Evolutionary conservation across 2,113 vertebrate species (phyloP).

Genomic region (Plectropomus leopardus): DNA sequence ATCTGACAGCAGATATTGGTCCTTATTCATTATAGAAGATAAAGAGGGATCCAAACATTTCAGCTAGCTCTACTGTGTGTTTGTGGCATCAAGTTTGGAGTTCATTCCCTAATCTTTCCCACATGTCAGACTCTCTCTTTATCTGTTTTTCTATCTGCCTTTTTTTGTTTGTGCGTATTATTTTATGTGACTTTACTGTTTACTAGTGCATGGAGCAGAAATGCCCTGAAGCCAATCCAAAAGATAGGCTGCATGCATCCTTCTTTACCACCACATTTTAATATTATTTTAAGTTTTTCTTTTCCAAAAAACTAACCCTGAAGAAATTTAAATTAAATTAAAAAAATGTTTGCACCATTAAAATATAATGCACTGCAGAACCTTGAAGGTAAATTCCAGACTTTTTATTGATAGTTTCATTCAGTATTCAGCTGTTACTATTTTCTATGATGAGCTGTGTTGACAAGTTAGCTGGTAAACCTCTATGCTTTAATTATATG

Average conservation of each 20-base stretch:
- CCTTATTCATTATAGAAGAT: slow-evolving; percentile 39
- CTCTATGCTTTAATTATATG: slow-evolving; percentile 9
- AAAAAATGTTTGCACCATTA: not conserved
- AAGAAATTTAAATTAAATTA: not conserved
- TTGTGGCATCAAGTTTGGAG: not conserved
- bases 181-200: not conserved
- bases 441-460: not conserved
- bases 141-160: not conserved
- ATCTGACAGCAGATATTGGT: slow-evolving; percentile 33
- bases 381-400: not conserved
- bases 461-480: slow-evolving; percentile 15
- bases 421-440: not conserved
- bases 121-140: not conserved
- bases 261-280: not conserved
- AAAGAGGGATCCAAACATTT: slow-evolving; percentile 5
- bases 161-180: slow-evolving; percentile 15
- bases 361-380: not conserved
- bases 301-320: not conserved
- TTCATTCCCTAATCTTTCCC: not conserved
- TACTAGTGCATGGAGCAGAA: not conserved
- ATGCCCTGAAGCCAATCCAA: not conserved
- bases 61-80: slow-evolving; percentile 4
- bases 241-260: not conserved
- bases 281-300: slow-evolving; percentile 2
- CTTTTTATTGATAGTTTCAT: not conserved